Evolutionary conservation across 2,888 invertebrate species (phyloP).

Genomic region (Mesoligia furuncula): DNA sequence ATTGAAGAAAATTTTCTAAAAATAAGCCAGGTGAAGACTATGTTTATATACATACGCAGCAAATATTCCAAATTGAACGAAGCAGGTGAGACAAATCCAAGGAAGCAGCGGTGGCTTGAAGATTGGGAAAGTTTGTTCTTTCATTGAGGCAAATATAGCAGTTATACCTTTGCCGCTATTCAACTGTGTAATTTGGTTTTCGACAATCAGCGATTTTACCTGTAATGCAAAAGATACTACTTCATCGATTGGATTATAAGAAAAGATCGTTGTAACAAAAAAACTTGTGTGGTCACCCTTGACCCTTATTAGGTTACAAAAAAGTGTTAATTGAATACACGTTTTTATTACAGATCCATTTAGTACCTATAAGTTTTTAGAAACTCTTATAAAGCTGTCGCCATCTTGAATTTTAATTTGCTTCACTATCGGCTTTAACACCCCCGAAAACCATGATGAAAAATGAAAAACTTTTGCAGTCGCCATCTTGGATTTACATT

Average conservation of each 20-base stretch:
- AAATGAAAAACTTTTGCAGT: no score
- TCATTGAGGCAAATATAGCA: slow-evolving; percentile 87
- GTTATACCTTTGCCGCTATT: slow-evolving; percentile 69
- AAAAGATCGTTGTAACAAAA: not conserved
- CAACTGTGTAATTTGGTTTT: slow-evolving; percentile 67
- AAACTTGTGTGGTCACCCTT: not conserved
- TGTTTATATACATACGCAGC: slow-evolving; percentile 89
- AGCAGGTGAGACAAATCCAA: slow-evolving; percentile 90
- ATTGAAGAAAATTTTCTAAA: not conserved
- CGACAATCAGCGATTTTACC: slow-evolving; percentile 79
- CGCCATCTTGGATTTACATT: no score
- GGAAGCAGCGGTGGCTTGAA: slow-evolving; percentile 89
- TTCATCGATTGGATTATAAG: slow-evolving; percentile 4
- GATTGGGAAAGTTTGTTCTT: slow-evolving; percentile 90
- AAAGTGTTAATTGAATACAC: not conserved
- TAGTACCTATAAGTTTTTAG: not conserved
- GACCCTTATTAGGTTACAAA: no score
- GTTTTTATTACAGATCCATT: not conserved
- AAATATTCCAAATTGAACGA: slow-evolving; percentile 92
- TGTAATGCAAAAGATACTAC: slow-evolving; percentile 58
- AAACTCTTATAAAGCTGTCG: not conserved
- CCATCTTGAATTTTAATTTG: not conserved
- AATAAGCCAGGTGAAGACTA: not conserved
- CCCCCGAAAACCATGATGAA: no score
- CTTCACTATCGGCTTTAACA: not conserved